A percentile compares a stretch with the other conserved stretches of the same genome.
phyloP scores from a whole-genome alignment of 2,888 invertebrate species.

The Nephrotoma guestfalica region DNA sequence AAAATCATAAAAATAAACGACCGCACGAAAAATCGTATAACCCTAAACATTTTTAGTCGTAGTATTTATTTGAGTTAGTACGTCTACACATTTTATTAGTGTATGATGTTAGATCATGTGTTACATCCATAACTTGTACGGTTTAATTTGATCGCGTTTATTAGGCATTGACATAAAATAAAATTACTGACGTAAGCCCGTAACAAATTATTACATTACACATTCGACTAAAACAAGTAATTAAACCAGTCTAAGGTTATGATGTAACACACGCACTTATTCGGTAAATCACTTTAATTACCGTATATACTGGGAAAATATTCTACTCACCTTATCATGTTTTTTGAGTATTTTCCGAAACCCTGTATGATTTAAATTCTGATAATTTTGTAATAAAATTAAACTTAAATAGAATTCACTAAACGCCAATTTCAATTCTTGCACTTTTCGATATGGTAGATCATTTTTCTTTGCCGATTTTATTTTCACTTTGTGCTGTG shows the following conservation, averaged over 20 bases:
- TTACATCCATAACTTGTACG: neutral
- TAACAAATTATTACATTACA: neutral
- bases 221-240: neutral
- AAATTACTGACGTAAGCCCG: neutral
- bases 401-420: slow-evolving; percentile 97
- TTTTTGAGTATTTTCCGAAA: slow-evolving; percentile 98
- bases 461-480: slow-evolving; percentile 35
- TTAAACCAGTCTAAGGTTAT: neutral
- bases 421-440: slow-evolving; percentile 92
- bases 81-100: no score
- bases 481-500: slow-evolving; percentile 30
- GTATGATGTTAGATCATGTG: neutral
- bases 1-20: no score
- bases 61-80: no score
- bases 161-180: neutral
- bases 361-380: slow-evolving; percentile 95
- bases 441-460: slow-evolving; percentile 64
- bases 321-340: slow-evolving; percentile 75
- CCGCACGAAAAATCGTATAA: no score
- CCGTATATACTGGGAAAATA: neutral
- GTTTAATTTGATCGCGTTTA: no score
- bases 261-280: neutral
- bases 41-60: no score
- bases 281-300: neutral
- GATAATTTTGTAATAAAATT: slow-evolving; percentile 94